Evolutionary conservation across 1,140 invertebrate genomes (phyloP).

Genomic region (Caenorhabditis briggsae): DNA sequence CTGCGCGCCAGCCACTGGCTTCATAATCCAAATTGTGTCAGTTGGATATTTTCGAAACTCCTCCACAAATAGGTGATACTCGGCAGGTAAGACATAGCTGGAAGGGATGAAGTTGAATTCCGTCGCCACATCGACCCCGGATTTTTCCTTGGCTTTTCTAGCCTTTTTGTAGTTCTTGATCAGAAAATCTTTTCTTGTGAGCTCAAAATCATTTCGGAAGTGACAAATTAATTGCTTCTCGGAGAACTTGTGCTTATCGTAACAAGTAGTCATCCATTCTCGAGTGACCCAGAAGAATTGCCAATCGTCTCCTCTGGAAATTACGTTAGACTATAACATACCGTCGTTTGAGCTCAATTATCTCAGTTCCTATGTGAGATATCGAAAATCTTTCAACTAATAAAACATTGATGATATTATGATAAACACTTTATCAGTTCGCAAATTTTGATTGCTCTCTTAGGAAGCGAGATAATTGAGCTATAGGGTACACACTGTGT

Average conservation of each 20-base stretch:
- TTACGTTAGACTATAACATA: background rate
- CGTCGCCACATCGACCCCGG: background rate
- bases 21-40: constrained; percentile 81
- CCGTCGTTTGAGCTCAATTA: too few species aligned
- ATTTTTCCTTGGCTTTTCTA: constrained; percentile 78
- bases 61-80: constrained; percentile 81
- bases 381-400: too few species aligned
- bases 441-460: too few species aligned
- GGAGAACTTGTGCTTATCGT: constrained; percentile 79
- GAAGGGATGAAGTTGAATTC: constrained; percentile 79
- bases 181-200: constrained; percentile 80
- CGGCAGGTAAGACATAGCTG: constrained; percentile 80
- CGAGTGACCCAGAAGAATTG: constrained; percentile 80
- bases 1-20: constrained; percentile 80
- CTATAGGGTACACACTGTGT: constrained; percentile 35
- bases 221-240: constrained; percentile 80
- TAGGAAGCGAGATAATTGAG: too few species aligned
- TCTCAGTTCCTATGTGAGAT: too few species aligned
- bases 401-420: too few species aligned
- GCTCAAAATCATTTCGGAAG: constrained; percentile 80
- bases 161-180: constrained; percentile 80
- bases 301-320: constrained; percentile 79
- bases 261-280: constrained; percentile 80
- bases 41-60: constrained; percentile 79
- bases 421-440: too few species aligned